phyloP scores from a whole-genome alignment of 2,888 invertebrate genomes.

The Euplexia lucipara region DNA sequence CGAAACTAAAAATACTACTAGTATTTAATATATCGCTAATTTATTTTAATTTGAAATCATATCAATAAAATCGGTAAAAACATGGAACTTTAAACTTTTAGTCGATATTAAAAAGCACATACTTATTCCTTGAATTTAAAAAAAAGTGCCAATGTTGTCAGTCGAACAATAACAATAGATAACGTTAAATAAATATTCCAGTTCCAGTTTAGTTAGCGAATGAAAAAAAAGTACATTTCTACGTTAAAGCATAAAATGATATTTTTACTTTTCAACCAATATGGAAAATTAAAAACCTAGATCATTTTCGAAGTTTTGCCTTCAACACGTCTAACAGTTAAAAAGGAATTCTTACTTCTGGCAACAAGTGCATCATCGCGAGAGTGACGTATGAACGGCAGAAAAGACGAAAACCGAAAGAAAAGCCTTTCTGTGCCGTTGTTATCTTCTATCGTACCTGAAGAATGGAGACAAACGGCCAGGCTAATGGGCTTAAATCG shows the following conservation, averaged over 20 bases:
- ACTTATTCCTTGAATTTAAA: not conserved
- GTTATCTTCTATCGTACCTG: conserved; percentile 90
- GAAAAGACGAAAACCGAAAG: conserved; percentile 89
- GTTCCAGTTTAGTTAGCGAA: not conserved
- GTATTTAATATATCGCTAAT: no score
- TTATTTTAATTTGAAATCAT: no score
- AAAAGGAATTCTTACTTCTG: conserved; percentile 49
- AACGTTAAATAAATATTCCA: not conserved
- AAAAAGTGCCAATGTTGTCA: conserved; percentile 5
- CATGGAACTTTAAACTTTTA: not conserved
- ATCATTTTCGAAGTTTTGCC: not conserved
- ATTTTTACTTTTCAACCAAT: not conserved
- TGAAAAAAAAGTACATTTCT: not conserved
- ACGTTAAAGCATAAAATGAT: not conserved
- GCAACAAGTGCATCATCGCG: conserved; percentile 77
- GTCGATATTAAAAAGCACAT: conserved; percentile 9
- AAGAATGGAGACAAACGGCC: conserved; percentile 91
- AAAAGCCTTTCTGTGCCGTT: conserved; percentile 91
- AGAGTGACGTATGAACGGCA: conserved; percentile 91
- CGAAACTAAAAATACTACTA: no score
- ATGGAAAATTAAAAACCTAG: not conserved
- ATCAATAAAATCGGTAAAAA: no score
- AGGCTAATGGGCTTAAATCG: conserved; percentile 90
- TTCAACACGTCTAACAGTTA: conserved; percentile 59
- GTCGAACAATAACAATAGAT: not conserved